Evolutionary conservation across 2,113 vertebrate species (phyloP).

Genomic region (Sminthopsis crassicaudata): DNA sequence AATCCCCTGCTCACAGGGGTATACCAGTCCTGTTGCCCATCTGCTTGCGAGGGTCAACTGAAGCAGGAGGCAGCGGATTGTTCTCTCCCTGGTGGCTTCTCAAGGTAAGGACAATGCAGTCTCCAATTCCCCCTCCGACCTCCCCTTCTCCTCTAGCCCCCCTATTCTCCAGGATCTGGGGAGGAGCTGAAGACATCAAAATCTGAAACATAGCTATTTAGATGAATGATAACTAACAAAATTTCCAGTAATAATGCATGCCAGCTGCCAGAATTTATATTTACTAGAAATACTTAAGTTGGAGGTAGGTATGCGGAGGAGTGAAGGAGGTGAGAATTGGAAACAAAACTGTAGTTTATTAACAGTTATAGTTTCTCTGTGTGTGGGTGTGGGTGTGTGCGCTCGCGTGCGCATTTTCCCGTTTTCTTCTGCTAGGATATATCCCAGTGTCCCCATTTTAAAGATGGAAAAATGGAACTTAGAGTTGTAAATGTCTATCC

Average conservation of each 20-base stretch:
- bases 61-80: slow-evolving; percentile 79
- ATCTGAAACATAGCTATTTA: slow-evolving; percentile 47
- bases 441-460: background rate
- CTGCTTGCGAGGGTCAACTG: slow-evolving; percentile 85
- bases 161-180: slow-evolving; percentile 29
- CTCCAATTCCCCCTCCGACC: slow-evolving; percentile 46
- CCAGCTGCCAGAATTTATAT: background rate
- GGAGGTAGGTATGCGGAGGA: background rate
- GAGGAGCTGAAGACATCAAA: slow-evolving; percentile 42
- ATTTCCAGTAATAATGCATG: background rate
- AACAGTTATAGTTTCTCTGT: background rate
- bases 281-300: background rate
- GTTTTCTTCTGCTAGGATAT: background rate
- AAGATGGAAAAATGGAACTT: background rate
- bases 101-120: slow-evolving; percentile 81
- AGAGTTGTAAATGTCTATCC: background rate
- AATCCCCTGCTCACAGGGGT: slow-evolving; percentile 87
- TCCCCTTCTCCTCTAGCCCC: background rate
- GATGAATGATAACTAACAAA: slow-evolving; percentile 52
- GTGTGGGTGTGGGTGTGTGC: background rate
- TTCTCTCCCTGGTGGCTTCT: slow-evolving; percentile 82
- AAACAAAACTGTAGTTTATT: no score
- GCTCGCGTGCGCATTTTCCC: no score
- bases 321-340: background rate
- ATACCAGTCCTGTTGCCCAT: slow-evolving; percentile 86